Base-by-base conservation (phyloP, 2,797 vertebrate species). In the Echeneis naucrates region DNA sequence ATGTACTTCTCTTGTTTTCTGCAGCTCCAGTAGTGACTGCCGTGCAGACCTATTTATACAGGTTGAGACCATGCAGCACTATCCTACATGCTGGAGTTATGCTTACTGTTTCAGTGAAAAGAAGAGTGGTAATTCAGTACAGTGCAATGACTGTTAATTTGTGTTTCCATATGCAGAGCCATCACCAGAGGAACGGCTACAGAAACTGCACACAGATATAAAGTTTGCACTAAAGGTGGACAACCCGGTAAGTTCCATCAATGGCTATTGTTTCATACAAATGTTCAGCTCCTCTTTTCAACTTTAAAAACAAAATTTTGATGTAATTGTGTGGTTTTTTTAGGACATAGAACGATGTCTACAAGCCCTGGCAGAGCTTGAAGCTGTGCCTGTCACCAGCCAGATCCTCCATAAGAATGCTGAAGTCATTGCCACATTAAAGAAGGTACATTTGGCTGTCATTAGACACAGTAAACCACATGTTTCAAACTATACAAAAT, bases 201-300 rank as follows among this genome's bases (percentile, higher is more conserved):
- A 99, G 91, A 99, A 99, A 70, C 95, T 99, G 26, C 98, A 99
- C 92, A 97, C 96, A 0, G 98, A 99, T 80, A 96, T 99, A 80
- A 99, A 98, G 89, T 99, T 97, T 89, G 96, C 98, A 52, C 93
- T 99, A 68, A 99, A 99, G 89, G 98, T 99, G n/a, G 98, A 99
- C 91, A 98, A 95, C 87, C 98, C 98, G 61, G 98, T 99, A 88
- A 95, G 97, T 90, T 7, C 23, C 37, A 23, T 12, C 4, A 50
- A 4, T 27, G 12, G 10, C 44, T 17, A 21, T 8, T 2, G 17
- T 51, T 33, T 35, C 35, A 23, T 37, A 6, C 13, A 19, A 1
- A 60, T 70, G 74, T 5, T 26, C 3, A 48, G 52, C 1, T 33
- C n/a, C n/a, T n/a, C n/a, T n/a, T n/a, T n/a, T n/a, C 7, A 27